Base-by-base conservation (phyloP, 2,888 invertebrate species). In the Brachyptera putata region DNA sequence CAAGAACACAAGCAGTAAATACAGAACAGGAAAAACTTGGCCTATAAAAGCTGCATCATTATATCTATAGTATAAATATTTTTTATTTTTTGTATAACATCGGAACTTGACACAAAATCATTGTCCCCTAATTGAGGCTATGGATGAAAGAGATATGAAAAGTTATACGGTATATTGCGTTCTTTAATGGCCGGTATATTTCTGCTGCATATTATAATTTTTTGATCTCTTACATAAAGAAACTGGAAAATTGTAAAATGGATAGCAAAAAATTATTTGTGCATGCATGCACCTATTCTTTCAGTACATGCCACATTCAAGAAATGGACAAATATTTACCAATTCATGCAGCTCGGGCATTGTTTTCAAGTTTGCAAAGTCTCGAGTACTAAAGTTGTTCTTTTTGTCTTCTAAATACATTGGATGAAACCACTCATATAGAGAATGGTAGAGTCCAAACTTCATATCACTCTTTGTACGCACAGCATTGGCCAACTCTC, bases 341-440 rank as follows among this genome's bases (percentile, higher is more conserved):
- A 93, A 70, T 70, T 95, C 94, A 63, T 83, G 80, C 69, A 95
- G 77, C 74, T 95, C 95, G 0, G 91, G 91, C 65, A 86, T 75
- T 14, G 86, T 77, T 74, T 93, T 92, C 1, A 80, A 76, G 9
- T 79, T 74, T 0, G 88, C 86, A 73, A 87, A 95, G 41, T 80
- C 74, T 26, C 82, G 79, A 1, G 84, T 83, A 4, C 77, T 75
- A 67, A 85, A 89, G 41, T 84, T 77, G 37, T 79, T 80, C 1
- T 72, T 67, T 70, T 86, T 87, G 70, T 94, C 93, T 24, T 82
- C 73, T 11, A 83, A 67, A 72, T 90, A 94, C 49, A 92, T 75
- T 0, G 91, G 91, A 73, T 94, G 87, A 70, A 81, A 94, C 93
- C 93, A 94, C 73, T 94, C 94, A 69, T 83, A 92, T 3, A 93